Evolutionary conservation across 2,888 invertebrate species (phyloP).

Genomic region (Mylabris sibirica): DNA sequence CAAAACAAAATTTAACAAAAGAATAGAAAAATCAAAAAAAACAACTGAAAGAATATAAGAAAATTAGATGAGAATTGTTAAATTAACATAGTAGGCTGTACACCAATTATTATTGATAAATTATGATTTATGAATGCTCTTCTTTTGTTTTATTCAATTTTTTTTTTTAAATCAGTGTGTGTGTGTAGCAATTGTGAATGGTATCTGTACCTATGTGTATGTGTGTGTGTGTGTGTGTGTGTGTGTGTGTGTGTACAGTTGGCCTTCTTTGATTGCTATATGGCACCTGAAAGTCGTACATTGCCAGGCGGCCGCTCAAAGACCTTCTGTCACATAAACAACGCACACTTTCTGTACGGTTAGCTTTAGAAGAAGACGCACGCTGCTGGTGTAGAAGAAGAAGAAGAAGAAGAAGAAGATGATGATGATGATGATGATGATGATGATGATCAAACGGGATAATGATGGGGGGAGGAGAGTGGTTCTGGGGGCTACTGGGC

Average conservation of each 20-base stretch:
- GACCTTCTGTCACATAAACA: slow-evolving; percentile 45
- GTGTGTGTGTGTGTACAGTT: background rate
- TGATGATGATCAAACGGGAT: no score
- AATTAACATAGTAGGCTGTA: no score
- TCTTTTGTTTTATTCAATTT: background rate
- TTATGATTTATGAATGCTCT: background rate
- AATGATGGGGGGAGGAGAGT: background rate
- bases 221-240: background rate
- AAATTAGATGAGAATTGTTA: background rate
- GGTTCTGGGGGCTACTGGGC: slow-evolving; percentile 34
- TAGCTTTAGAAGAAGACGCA: no score
- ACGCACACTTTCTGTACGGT: slow-evolving; percentile 23
- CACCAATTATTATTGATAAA: background rate
- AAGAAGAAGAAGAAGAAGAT: background rate
- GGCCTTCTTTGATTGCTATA: slow-evolving; percentile 39
- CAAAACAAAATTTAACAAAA: background rate
- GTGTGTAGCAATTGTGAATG: slow-evolving; percentile 6
- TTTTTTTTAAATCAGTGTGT: background rate
- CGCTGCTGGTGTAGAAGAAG: background rate
- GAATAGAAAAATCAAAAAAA: background rate
- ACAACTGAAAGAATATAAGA: background rate
- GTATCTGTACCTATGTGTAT: no score
- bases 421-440: no score
- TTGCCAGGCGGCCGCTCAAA: slow-evolving; percentile 39
- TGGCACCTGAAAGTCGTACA: slow-evolving; percentile 40